These are phyloP conservation scores for Lepus timidus DNA, from an alignment of 2,113 vertebrate genomes.

Conservation along the genomic window DNA sequence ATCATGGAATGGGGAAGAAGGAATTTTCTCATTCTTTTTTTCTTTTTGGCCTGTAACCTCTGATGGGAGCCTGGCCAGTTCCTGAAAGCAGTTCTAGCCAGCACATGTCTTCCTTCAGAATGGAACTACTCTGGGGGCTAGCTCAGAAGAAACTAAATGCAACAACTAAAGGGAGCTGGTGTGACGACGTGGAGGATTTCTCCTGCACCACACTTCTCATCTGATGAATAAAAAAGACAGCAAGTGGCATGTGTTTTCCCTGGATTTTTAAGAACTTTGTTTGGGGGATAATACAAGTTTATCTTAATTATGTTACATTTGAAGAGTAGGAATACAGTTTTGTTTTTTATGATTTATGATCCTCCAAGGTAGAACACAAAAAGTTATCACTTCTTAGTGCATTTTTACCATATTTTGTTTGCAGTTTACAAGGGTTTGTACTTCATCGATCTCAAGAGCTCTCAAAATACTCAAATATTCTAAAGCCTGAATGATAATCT, in stretches of 20 bases:
- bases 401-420: constrained; percentile 20
- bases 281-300: constrained; percentile 17
- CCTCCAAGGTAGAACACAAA: background rate
- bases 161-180: constrained; percentile 78
- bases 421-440: background rate
- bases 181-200: constrained; percentile 72
- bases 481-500: background rate
- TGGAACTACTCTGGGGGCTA: constrained; percentile 69
- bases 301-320: background rate
- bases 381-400: background rate
- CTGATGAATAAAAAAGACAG: background rate
- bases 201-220: background rate
- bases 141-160: constrained; percentile 62
- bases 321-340: background rate
- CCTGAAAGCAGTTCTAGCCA: constrained; percentile 46
- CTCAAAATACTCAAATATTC: constrained; percentile 37
- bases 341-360: background rate
- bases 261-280: constrained; percentile 19
- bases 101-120: constrained; percentile 59
- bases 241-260: background rate
- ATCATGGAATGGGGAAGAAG: constrained; percentile 1
- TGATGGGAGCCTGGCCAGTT: constrained; percentile 60
- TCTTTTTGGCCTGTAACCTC: background rate
- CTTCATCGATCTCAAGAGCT: background rate
- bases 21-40: constrained; percentile 53